Evolutionary conservation across 2,113 vertebrate genomes (phyloP), one percentile per base, ranked within the genome.

Genomic region (Sakesphorus luctuosus): DNA sequence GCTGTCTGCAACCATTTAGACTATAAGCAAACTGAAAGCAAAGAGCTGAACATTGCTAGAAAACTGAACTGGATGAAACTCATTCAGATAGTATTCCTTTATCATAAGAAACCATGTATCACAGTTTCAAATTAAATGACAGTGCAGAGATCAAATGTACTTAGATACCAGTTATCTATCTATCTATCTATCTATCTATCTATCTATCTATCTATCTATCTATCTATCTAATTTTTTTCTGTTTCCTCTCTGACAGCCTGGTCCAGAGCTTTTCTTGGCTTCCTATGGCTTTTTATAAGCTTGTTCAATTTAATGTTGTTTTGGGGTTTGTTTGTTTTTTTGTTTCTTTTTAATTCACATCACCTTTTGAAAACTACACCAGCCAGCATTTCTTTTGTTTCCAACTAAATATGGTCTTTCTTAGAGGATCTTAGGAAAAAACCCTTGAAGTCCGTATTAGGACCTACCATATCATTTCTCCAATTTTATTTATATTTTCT

Each of bases 221-320:
- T 40, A 40, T 40, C 40, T 40, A 40, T 40, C 38, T 40, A 40
- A 11, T 40, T 40, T 40, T 40, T 47, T 50, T 5, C 5, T 49
- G 0, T 20, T 77, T 52, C 5, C 58, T 71, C 12, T 71, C 3
- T 50, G 59, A 26, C 11, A 43, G 9, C 2, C 3, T 58, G 16
- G 47, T 62, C 10, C 4, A 66, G 11, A 46, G 1, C 5, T 33
- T 84, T 82, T 2, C 0, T 7, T 87, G 11, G 2, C 18, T 68
- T 50, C 35, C 24, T 23, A 33, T 14, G 7, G 2, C 4, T 46
- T 77, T 71, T 63, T n/a, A 38, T 20, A 40, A 40, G 8, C 7
- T 43, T 58, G 50, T 71, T n/a, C 18, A 43, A 16, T 40, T 46
- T 75, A 53, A 19, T 31, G 40, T 43, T 43, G 40, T 43, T 43